Evolutionary conservation across 2,888 invertebrate genomes (phyloP), one percentile per base, ranked within the genome.

Genomic region (Drosophila borealis): DNA sequence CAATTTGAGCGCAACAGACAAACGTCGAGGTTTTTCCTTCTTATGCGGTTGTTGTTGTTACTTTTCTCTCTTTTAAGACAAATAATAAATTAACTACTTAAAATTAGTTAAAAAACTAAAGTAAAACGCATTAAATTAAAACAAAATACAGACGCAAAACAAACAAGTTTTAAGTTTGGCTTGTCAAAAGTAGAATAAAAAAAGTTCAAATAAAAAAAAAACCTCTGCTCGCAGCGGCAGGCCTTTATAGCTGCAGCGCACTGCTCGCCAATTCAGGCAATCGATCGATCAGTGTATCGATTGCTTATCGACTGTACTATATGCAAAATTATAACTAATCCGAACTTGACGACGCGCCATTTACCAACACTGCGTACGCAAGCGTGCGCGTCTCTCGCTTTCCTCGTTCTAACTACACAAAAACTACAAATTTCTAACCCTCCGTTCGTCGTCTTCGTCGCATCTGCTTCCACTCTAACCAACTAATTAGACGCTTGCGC

Each of bases 41-140:
- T 55, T 3, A 29, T 56, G 14, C 45, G 29, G 19, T 36, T 71
- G 49, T 53, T 59, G 50, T 49, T 55, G 46, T 65, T 57, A 62
- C 63, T 49, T 60, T 63, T 44, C 37, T 50, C 53, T 59, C 41
- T 53, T 62, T 73, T 66, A 69, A 70, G 68, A 81, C 77, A 88
- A 86, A 80, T 72, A 90, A 90, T 90, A 90, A 90, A 88, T 90
- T 90, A 90, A 87, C 90, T 90, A 90, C 90, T 90, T 90, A 90
- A 88, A 88, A 90, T 89, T 90, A 90, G 88, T 84, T 84, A 89
- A 90, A 79, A 78, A 88, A 74, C 76, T 80, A 80, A 80, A 78
- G 64, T 80, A 75, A 81, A 73, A 81, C 69, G 67, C 64, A 71
- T 74, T 71, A 84, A 81, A 80, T 70, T 81, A 81, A 78, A 85